Base-by-base conservation (phyloP, 2,888 invertebrate genomes). In the Parelbella ahira region DNA sequence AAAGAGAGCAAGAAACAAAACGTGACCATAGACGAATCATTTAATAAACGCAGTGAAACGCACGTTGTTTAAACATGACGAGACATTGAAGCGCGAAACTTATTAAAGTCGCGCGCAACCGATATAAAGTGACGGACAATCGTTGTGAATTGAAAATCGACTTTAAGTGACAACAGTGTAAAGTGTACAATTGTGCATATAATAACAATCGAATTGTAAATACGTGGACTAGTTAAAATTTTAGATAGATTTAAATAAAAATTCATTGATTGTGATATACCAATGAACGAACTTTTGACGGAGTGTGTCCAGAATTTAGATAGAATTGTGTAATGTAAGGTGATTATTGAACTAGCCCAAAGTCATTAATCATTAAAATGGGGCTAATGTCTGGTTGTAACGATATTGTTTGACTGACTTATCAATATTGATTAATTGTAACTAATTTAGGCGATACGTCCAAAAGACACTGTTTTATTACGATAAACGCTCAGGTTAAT, bases 1-100 rank as follows among this genome's bases (percentile, higher is more conserved):
- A 87, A 88, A 58, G 88, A 88, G 48, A 78, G 76, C 44, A 83
- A 84, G 53, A 87, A 88, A 67, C 87, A 88, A 59, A 88, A 88
- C 50, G 87, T 87, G 13, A 88, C 87, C 3, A 88, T 88, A 58
- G 83, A 87, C 54, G 84, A 83, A 45, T 79, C 83, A 0, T 86
- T 61, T 41, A 83, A 82, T 48, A 77, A 83, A 51, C 63, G 84
- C 58, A 84, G 68, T 60, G 86, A 87, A 61, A 87, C 81, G 6
- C 84, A 84, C 49, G 82, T 80, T 2, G 79, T 80, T 10, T 88
- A 77, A 27, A 12, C 10, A 5, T 10, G 7, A 28, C 12, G 5
- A 11, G 10, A 23, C n/a, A 2, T 8, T 7, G 8, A 23, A 2
- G 4, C 18, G 4, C 7, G n/a, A 37, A 36, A 25, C 24, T 6